Conservation (phyloP, 2,113 vertebrate genomes). For the Anser brachyrhynchus region DNA sequence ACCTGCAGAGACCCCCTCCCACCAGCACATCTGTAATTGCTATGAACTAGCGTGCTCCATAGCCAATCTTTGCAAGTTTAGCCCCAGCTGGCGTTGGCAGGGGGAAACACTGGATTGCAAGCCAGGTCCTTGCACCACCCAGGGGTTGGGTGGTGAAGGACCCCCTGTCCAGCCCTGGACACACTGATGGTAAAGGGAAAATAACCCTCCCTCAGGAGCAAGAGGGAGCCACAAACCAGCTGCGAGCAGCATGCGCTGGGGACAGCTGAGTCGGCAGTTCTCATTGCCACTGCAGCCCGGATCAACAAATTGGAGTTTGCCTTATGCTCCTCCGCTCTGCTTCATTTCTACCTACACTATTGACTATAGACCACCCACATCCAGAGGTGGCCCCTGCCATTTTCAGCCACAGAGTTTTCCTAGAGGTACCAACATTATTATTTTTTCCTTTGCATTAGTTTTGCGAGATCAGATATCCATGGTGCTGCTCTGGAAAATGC, state of each 20-base stretch:
- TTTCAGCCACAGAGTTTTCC: background rate
- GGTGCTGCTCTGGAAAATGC: background rate
- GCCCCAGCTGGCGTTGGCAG: background rate
- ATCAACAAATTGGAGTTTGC: background rate
- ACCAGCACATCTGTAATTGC: background rate
- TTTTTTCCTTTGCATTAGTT: background rate
- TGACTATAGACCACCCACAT: background rate
- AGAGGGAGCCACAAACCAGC: background rate
- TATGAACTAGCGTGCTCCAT: background rate
- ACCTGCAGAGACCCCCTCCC: background rate
- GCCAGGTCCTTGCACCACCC: background rate
- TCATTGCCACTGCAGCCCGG: background rate
- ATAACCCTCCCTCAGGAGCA: background rate
- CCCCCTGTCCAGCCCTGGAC: background rate
- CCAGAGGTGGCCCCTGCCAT: background rate
- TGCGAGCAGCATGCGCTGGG: background rate
- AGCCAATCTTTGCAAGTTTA: background rate
- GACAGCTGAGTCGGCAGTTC: background rate
- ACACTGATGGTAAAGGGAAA: background rate
- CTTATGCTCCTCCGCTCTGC: background rate
- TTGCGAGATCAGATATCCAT: background rate
- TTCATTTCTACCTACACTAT: background rate
- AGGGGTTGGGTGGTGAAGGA: too few species aligned
- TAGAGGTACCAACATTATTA: background rate
- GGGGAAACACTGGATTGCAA: background rate